Evolutionary conservation across 2,113 vertebrate species (phyloP).

Genomic region (Corydoras sp.): DNA sequence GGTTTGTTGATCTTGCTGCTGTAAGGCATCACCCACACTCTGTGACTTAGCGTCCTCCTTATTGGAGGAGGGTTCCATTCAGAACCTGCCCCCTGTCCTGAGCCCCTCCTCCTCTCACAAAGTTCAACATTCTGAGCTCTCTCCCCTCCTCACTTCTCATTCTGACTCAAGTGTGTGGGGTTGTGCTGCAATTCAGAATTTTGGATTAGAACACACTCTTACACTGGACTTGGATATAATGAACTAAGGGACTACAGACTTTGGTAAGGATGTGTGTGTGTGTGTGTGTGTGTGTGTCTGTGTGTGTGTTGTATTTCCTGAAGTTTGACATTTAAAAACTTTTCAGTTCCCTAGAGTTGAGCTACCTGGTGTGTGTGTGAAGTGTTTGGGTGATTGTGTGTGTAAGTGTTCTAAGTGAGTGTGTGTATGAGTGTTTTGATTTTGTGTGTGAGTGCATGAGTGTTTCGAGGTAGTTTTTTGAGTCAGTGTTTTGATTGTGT

Average conservation of each 20-base stretch:
- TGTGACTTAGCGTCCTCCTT: conserved; percentile 59
- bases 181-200: neutral
- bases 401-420: conserved; percentile 8
- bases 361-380: neutral
- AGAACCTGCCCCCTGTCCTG: conserved; percentile 39
- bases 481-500: neutral
- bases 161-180: neutral
- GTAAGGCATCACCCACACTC: conserved; percentile 33
- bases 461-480: neutral
- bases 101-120: conserved; percentile 30
- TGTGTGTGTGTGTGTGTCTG: neutral
- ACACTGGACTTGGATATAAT: neutral
- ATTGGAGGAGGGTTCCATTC: conserved; percentile 57
- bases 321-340: neutral
- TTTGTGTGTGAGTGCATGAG: neutral
- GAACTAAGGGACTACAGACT: neutral
- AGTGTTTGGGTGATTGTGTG: neutral
- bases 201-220: conserved; percentile 1
- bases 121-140: neutral
- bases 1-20: conserved; percentile 43
- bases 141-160: conserved; percentile 2
- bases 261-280: conserved; percentile 7
- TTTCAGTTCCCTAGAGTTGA: conserved; percentile 2
- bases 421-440: conserved; percentile 6
- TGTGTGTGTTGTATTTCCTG: neutral